Conservation (phyloP, 1,140 invertebrate species). For the Heliconius hermathena region DNA sequence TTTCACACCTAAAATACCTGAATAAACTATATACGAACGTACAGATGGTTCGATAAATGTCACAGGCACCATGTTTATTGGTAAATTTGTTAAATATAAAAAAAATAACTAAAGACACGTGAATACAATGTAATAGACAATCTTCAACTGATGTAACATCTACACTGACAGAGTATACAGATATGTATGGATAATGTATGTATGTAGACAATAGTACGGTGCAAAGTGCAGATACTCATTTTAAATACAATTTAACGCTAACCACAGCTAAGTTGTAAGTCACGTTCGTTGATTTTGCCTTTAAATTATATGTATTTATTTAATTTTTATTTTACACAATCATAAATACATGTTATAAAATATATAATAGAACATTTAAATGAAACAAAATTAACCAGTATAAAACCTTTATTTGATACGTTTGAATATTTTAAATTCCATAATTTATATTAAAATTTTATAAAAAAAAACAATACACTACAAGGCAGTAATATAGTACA, state of each 20-base stretch:
- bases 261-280: background rate
- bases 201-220: background rate
- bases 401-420: background rate
- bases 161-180: conserved; percentile 1
- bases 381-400: background rate
- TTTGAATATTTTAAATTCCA: background rate
- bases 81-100: background rate
- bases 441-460: background rate
- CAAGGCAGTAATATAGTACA: conserved; percentile 55
- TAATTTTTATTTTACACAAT: background rate
- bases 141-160: background rate
- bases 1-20: conserved; percentile 81
- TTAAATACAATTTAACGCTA: background rate
- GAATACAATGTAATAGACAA: background rate
- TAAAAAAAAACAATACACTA: conserved; percentile 40
- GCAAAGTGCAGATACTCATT: background rate
- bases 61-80: conserved; percentile 48
- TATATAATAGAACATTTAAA: background rate
- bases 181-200: background rate
- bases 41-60: conserved; percentile 70
- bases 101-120: background rate
- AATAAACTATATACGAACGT: conserved; percentile 77
- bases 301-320: background rate
- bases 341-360: background rate
- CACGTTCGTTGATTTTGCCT: background rate